Base-by-base conservation (phyloP, 2,888 invertebrate genomes). In the Allygus modestus region DNA sequence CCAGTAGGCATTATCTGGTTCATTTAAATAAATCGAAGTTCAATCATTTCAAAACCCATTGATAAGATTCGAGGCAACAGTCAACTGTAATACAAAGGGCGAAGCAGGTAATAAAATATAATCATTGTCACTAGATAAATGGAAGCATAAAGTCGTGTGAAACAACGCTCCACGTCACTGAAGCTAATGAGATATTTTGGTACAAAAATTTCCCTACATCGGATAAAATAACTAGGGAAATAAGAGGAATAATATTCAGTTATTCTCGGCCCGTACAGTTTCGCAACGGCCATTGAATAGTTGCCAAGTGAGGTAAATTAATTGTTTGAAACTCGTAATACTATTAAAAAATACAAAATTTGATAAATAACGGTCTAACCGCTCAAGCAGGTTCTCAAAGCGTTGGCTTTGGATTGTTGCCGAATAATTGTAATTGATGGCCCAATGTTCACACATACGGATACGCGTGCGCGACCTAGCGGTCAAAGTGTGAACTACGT, bases 391-490 rank as follows among this genome's bases (percentile, higher is more conserved):
- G 58, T 58, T 58, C 20, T 51, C 20, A 58, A 23, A 51, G 7
- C 58, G 23, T 20, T 58, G 58, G 23, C 58, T 20, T 58, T 58
- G 58, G 58, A 20, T 58, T 23, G 20, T 58, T 26, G 58, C 58
- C 58, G 58, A 58, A 58, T 51, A 51, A 51, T 58, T 58, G 58
- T 58, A 58, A 58, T 58, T 58, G 20, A 58, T 58, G 7, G 20
- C 58, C 58, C 23, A 23, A 5, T 58, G 7, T 58, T 58, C 23
- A 23, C 23, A 58, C 58, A 23, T 23, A 23, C 23, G 23, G 23
- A 9, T 17, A 46, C 58, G 2, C 58, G 12, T 23, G 11, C 20
- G 58, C 58, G 5, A 58, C 23, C 58, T 58, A 58, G 20, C 20
- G 20, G 58, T 20, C 20, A 58, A 2, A 58, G 23, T 23, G 20